Evolutionary conservation across 2,888 invertebrate species (phyloP), one percentile per base, ranked within the genome.

Genomic region (Drosophila multiciliata): DNA sequence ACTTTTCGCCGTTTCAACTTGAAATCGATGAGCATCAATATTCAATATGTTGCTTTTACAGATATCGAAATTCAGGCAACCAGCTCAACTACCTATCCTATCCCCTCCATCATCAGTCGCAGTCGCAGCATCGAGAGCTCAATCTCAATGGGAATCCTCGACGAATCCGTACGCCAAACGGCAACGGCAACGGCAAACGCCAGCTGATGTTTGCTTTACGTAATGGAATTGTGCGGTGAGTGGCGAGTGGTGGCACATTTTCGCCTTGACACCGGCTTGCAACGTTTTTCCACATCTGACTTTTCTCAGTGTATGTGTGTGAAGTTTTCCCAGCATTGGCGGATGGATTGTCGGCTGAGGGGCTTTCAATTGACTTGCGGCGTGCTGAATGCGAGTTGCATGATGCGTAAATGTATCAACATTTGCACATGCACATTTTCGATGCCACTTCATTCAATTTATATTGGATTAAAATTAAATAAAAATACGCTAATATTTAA

Each of bases 11-110:
- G 82, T 70, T 87, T 85, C 85, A 88, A 87, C 80, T 82, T 73
- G 90, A 88, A 89, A 85, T 89, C 90, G 88, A 89, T 89, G 73
- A 78, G 86, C 85, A 89, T 90, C 85, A 89, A 85, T 85, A 85
- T 85, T 85, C 90, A 89, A 89, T 88, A 88, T 89, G 86, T 89
- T 85, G 73, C 90, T 67, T 87, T 85, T 75, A 73, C 86, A 85
- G 65, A 83, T 85, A 82, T 68, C 70, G 63, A 67, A 67, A 66
- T 20, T 65, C 65, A 35, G 66, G 23, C 38, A 52, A 33, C 45
- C 48, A 32, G 66, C 49, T 68, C 53, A 32, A 54, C 40, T 38
- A 52, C 54, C 38, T 12, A 45, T 26, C 54, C 1, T 58, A 35
- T 17, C 62, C 59, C 20, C 42, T 33, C 15, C 36, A 33, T 20